Base-by-base conservation (phyloP, 2,888 invertebrate species). In the Phasia obesa region DNA sequence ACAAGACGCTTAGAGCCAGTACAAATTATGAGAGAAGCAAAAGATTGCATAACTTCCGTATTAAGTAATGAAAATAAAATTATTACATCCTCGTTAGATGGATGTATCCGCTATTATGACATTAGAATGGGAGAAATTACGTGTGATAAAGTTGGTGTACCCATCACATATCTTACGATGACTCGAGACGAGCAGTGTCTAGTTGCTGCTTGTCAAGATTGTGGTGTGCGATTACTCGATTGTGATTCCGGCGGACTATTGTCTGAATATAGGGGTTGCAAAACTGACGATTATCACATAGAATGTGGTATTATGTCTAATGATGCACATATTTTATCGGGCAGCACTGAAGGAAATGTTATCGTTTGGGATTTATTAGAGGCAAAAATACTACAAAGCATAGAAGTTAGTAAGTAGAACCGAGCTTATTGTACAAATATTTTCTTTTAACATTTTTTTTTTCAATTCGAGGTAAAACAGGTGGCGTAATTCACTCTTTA, bases 101-200 rank as follows among this genome's bases (percentile, higher is more conserved):
- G 96, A 47, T 95, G 95, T 87, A 93, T 97, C 13, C 92, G 99
- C 15, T 92, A 96, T 81, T 99, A 99, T 89, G 99, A 99, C 92
- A 93, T 99, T 60, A 92, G 99, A 69, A 94, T 95, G 85, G 99
- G 98, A 0, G 94, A 95, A 89, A 92, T 98, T 89, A 93, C 94
- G 73, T 93, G 95, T 1, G 99, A 99, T 91, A 96, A 95, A 89
- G 93, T 98, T 65, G 97, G 97, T 85, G 95, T 94, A 84, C 93
- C 98, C 2, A 82, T 89, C 3, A 97, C 97, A 0, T 96, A 94
- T 88, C 95, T 96, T 0, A 94, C 93, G 82, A 94, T 98, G 86
- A 98, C 98, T 0, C 94, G 96, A 86, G 99, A 99, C 90, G 97
- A 96, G 0, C 98, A 99, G 44, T 99, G 99, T 89, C 93, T 97